Conservation (phyloP, 2,888 invertebrate species). For the Drosophila koepferae region DNA sequence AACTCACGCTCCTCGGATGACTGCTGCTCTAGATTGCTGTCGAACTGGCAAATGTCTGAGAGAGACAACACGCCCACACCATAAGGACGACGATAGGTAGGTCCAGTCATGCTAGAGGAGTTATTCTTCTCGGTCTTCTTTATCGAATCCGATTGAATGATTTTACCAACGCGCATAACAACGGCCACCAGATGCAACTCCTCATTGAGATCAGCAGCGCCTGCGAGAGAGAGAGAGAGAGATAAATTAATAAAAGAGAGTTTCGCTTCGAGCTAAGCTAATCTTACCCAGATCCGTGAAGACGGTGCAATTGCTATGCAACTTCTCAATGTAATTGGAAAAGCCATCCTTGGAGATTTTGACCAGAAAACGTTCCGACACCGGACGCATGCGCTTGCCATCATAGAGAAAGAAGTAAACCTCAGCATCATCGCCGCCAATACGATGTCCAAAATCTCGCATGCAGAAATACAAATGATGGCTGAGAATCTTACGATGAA, state of each 20-base stretch:
- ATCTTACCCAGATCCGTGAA: constrained; percentile 90
- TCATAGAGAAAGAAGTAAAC: constrained; percentile 95
- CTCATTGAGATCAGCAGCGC: constrained; percentile 92
- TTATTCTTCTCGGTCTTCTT: constrained; percentile 83
- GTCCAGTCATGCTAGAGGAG: constrained; percentile 44
- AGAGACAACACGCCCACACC: constrained; percentile 94
- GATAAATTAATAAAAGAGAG: neutral
- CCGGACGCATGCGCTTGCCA: constrained; percentile 88
- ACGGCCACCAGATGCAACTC: constrained; percentile 96
- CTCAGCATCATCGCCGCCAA: constrained; percentile 95
- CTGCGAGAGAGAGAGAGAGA: constrained; percentile 77
- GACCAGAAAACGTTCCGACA: constrained; percentile 95
- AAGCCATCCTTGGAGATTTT: constrained; percentile 95
- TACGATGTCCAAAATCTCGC: constrained; percentile 94
- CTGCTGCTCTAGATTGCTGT: constrained; percentile 83
- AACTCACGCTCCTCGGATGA: constrained; percentile 90
- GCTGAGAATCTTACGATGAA: constrained; percentile 86
- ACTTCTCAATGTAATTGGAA: constrained; percentile 94
- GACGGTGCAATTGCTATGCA: constrained; percentile 94
- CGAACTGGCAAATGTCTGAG: constrained; percentile 88
- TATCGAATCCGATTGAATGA: constrained; percentile 87
- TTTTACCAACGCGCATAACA: constrained; percentile 94
- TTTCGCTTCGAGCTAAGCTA: rapidly evolving
- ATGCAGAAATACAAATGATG: constrained; percentile 95
- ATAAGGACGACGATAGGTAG: constrained; percentile 90